Evolutionary conservation across 2,113 vertebrate species (phyloP), one percentile per base, ranked within the genome.

Genomic region (Loxodonta africana): DNA sequence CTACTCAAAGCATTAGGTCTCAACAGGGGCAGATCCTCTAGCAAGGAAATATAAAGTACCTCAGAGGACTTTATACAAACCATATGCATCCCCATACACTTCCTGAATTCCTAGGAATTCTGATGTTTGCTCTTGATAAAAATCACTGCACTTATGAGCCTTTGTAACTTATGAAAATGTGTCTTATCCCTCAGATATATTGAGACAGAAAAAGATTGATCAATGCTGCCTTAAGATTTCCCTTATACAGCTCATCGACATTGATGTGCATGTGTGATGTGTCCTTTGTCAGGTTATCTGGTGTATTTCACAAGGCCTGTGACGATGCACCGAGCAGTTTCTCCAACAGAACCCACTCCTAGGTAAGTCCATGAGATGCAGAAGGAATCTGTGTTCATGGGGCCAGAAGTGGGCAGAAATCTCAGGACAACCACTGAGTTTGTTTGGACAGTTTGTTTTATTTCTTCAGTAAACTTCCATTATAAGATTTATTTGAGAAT

Each of bases 261-360:
- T 33, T 88, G 25, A 53, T 28, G n/a, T 85, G 48, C 67, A 8
- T 23, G 5, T 84, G 57, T 90, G 14, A 0, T 74, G 21, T 98
- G 5, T 94, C 94, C 33, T 98, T 73, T 96, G 73, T 82, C 98
- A 99, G 99, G 99, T 63, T 99, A 99, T 90, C 98, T 99, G 97
- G 99, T 99, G 30, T 99, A 99, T 96, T 99, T 99, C 98, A 99
- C 99, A 0, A 99, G 99, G 65, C 99, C 99, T 5, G 99, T 99
- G 99, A 99, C 99, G 8, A 99, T 99, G 99, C 99, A 99, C 98
- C 99, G 99, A 0, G 99, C 99, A 0, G 99, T 98, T 83, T 99
- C 99, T 2, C 98, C 99, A 0, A 99, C 99, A 0, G 99, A 99
- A 91, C 99, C 99, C 71, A 99, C 99, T 0, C 99, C 99, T 37